Conservation (phyloP, 1,140 invertebrate genomes). For the Sitophilus oryzae region DNA sequence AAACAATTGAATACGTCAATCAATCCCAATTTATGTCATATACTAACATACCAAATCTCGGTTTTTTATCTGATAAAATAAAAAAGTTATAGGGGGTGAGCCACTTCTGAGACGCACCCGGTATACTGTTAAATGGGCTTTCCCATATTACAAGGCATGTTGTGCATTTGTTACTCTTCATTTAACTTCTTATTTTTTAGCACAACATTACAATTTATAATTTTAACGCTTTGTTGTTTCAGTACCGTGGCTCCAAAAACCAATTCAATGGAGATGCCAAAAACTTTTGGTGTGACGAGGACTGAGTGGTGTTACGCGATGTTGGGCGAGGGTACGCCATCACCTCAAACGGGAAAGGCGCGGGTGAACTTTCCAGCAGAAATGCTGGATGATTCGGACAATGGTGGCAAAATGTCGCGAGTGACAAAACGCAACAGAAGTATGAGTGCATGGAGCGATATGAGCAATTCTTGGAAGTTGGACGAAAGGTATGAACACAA, state of each 20-base stretch:
- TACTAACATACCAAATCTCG: too few relatives aligned
- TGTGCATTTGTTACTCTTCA: too few relatives aligned
- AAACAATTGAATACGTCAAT: too few relatives aligned
- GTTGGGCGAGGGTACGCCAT: conserved; percentile 37
- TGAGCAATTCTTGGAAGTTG: conserved; percentile 70
- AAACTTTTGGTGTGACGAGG: conserved; percentile 33
- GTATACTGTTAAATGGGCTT: too few relatives aligned
- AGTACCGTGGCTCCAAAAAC: conserved; percentile 18
- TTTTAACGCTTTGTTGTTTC: too few relatives aligned
- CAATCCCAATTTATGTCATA: too few relatives aligned
- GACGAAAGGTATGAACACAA: conserved; percentile 82
- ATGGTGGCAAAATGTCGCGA: conserved; percentile 44
- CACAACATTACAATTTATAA: too few relatives aligned
- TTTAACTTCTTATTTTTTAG: too few relatives aligned
- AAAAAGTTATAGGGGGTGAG: too few relatives aligned
- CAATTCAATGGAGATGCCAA: neutral
- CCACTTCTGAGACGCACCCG: too few relatives aligned
- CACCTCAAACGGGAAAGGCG: conserved; percentile 42
- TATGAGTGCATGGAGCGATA: conserved; percentile 79
- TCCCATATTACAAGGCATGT: too few relatives aligned
- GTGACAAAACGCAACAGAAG: conserved; percentile 57
- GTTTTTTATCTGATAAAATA: too few relatives aligned
- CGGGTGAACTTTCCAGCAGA: conserved; percentile 68
- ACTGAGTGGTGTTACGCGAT: conserved; percentile 52
- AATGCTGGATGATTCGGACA: conserved; percentile 46